Evolutionary conservation across 2,888 invertebrate species (phyloP).

Genomic region (Silvanus unidentatus): DNA sequence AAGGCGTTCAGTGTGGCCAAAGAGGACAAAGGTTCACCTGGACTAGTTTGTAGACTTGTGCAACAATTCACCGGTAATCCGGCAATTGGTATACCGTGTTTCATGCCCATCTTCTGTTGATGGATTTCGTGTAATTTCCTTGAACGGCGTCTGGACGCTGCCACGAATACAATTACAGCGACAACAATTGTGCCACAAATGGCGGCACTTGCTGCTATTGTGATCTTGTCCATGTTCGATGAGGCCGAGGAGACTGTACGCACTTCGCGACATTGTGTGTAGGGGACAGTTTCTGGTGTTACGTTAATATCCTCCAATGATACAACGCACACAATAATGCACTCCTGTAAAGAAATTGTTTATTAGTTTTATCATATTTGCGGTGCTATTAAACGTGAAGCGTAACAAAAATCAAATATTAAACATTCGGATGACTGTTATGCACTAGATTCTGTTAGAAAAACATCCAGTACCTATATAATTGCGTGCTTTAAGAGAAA

Average conservation of each 20-base stretch:
- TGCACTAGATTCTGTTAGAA: slow-evolving; percentile 11
- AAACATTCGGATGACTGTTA: slow-evolving; percentile 7
- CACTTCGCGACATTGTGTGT: slow-evolving; percentile 82
- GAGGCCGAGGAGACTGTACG: slow-evolving; percentile 77
- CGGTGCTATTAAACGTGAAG: slow-evolving; percentile 1
- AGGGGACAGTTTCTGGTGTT: slow-evolving; percentile 81
- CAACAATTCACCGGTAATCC: slow-evolving; percentile 78
- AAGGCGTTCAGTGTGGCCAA: slow-evolving; percentile 79
- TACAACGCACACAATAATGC: slow-evolving; percentile 88
- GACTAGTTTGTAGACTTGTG: slow-evolving; percentile 67
- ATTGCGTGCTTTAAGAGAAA: slow-evolving; percentile 2
- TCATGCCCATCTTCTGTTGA: slow-evolving; percentile 55
- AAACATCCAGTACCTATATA: neutral
- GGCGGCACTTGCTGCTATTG: slow-evolving; percentile 87
- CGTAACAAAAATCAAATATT: slow-evolving; percentile 2
- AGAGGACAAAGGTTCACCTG: slow-evolving; percentile 73
- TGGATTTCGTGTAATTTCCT: slow-evolving; percentile 69
- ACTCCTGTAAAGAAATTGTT: slow-evolving; percentile 59
- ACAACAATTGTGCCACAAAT: slow-evolving; percentile 89
- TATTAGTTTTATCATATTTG: slow-evolving; percentile 1
- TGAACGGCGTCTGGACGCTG: slow-evolving; percentile 74
- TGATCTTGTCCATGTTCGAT: slow-evolving; percentile 91
- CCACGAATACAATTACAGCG: slow-evolving; percentile 84
- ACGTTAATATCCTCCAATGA: slow-evolving; percentile 82
- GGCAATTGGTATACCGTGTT: slow-evolving; percentile 61